A percentile compares a stretch with the other conserved stretches of the same genome.
Conservation (phyloP, 2,113 vertebrate genomes). For the Alethe castanea region DNA sequence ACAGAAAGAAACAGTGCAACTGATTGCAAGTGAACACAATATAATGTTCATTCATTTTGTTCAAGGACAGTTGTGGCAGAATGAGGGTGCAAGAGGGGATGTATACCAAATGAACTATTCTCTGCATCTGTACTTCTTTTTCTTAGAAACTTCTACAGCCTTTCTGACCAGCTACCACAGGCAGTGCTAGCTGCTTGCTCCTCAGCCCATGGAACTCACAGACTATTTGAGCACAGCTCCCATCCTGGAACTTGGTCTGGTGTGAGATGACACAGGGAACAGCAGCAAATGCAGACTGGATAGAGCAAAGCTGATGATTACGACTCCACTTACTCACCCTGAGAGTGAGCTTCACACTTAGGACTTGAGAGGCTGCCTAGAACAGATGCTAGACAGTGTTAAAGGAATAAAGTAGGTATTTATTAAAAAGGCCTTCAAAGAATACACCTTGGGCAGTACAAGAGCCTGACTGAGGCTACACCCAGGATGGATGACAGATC, state of each 20-base stretch:
- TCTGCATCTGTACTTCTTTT: background rate
- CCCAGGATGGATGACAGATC: accelerated
- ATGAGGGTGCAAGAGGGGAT: background rate
- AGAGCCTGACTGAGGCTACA: accelerated
- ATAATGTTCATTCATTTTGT: background rate
- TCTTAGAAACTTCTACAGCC: background rate
- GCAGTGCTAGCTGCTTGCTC: background rate
- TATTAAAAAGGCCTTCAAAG: background rate
- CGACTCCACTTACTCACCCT: background rate
- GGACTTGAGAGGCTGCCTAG: background rate
- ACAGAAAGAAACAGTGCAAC: background rate
- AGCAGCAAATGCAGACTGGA: background rate
- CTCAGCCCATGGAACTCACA: background rate
- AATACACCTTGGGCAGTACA: background rate
- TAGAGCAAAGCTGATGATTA: background rate
- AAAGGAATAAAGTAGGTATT: background rate
- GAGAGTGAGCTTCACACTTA: background rate
- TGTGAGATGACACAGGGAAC: background rate
- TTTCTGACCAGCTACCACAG: background rate
- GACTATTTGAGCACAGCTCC: background rate
- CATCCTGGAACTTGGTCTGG: background rate
- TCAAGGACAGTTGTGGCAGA: background rate
- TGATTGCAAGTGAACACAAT: background rate
- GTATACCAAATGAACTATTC: background rate
- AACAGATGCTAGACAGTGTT: background rate